phyloP scores from a whole-genome alignment of 2,113 vertebrate genomes.

The Microcebus lehilahytsara region DNA sequence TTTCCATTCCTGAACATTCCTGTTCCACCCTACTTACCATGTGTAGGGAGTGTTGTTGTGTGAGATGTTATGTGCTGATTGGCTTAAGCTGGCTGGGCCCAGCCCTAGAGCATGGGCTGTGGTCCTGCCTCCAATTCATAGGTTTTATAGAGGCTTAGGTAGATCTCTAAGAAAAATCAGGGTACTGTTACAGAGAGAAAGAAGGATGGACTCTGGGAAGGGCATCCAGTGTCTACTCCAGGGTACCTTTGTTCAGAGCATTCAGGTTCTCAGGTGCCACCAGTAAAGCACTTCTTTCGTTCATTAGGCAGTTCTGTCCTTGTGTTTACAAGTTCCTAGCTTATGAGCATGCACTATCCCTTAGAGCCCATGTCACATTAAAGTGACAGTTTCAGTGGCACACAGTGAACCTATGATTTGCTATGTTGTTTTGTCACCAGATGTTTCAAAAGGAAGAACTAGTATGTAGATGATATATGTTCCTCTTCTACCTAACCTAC shows the following conservation, averaged over 20 bases:
- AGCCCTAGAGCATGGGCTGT: background rate
- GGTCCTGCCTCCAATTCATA: background rate
- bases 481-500: background rate
- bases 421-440: background rate
- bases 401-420: background rate
- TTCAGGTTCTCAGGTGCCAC: too few relatives aligned
- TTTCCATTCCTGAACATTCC: background rate
- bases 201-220: background rate
- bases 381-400: background rate
- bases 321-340: background rate
- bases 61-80: background rate
- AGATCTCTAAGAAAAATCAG: background rate
- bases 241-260: fast-evolving
- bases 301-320: background rate
- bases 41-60: background rate
- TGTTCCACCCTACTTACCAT: background rate
- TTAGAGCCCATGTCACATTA: background rate
- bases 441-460: background rate
- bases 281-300: background rate
- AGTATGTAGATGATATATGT: background rate
- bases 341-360: fast-evolving
- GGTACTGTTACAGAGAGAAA: background rate
- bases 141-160: background rate
- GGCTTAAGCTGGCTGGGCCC: background rate
- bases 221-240: fast-evolving